Conservation (phyloP, 2,113 vertebrate genomes). For the Cephalopholis sonnerati region DNA sequence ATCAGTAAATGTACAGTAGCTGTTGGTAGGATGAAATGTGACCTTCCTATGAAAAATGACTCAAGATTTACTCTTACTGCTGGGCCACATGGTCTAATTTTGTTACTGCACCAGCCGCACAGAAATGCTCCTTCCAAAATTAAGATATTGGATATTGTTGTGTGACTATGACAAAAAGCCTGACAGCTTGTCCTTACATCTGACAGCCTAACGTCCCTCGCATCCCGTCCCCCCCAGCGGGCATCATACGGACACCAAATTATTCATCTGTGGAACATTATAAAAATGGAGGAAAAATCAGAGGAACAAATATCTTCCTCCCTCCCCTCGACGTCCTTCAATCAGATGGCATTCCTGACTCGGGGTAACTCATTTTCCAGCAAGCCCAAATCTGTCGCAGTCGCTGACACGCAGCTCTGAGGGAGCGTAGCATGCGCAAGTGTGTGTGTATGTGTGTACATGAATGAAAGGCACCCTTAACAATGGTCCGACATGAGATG, state of each 20-base stretch:
- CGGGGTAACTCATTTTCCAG: conserved; percentile 20
- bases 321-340: conserved; percentile 5
- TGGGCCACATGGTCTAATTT: neutral
- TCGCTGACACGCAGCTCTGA: conserved; percentile 11
- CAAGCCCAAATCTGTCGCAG: conserved; percentile 1
- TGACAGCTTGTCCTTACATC: conserved; percentile 43
- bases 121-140: conserved; percentile 14
- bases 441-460: conserved; percentile 10
- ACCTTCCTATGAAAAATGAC: too few relatives aligned
- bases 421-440: neutral
- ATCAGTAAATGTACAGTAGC: neutral
- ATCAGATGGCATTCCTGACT: conserved; percentile 22
- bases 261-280: conserved; percentile 49
- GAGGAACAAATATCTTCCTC: neutral
- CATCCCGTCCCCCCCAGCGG: conserved; percentile 9
- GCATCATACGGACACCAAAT: conserved; percentile 31
- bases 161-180: conserved; percentile 22
- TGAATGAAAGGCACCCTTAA: conserved; percentile 51
- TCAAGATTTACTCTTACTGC: conserved; percentile 3
- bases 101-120: conserved; percentile 13
- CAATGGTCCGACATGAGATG: conserved; percentile 64
- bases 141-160: conserved; percentile 11
- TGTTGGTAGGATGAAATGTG: conserved; percentile 22
- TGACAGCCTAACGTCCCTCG: conserved; percentile 25
- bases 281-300: conserved; percentile 23